These are phyloP conservation scores for Hyperoplus immaculatus DNA, from an alignment of 2,797 vertebrate genomes.

Conservation along the genomic window DNA sequence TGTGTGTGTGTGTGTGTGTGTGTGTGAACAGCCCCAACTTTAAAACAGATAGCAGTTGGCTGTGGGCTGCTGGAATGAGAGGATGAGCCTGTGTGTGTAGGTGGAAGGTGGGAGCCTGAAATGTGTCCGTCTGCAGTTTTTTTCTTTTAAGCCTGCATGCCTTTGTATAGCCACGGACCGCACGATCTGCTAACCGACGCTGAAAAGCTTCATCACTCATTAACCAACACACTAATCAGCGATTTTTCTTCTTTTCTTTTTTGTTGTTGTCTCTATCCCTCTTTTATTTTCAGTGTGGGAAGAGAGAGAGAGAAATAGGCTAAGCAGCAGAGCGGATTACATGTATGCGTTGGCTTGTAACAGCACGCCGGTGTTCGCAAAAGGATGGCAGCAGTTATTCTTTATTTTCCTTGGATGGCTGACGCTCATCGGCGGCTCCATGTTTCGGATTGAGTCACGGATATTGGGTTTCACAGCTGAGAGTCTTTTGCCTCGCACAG, in stretches of 20 bases:
- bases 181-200: slow-evolving; percentile 46
- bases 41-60: slow-evolving; percentile 84
- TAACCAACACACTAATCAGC: slow-evolving; percentile 72
- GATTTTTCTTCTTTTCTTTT: slow-evolving; percentile 22
- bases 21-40: slow-evolving; percentile 81
- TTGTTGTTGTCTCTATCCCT: slow-evolving; percentile 12
- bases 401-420: slow-evolving; percentile 59
- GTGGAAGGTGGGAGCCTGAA: slow-evolving; percentile 88
- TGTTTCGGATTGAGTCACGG: slow-evolving; percentile 67
- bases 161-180: slow-evolving; percentile 66
- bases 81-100: slow-evolving; percentile 83
- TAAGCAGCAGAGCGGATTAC: slow-evolving; percentile 49
- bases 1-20: slow-evolving; percentile 24
- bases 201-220: slow-evolving; percentile 69
- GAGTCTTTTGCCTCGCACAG: slow-evolving; percentile 38
- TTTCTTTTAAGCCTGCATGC: slow-evolving; percentile 64
- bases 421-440: slow-evolving; percentile 56
- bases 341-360: slow-evolving; percentile 55
- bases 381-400: slow-evolving; percentile 40
- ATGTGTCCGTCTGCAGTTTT: slow-evolving; percentile 92
- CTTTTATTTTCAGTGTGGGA: neutral
- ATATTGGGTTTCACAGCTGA: slow-evolving; percentile 72
- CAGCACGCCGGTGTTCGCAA: slow-evolving; percentile 55
- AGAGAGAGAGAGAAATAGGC: slow-evolving; percentile 30
- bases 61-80: slow-evolving; percentile 84